These are phyloP conservation scores for Liolophura sinensis DNA, from an alignment of 1,140 invertebrate genomes.

Conservation along the genomic window DNA sequence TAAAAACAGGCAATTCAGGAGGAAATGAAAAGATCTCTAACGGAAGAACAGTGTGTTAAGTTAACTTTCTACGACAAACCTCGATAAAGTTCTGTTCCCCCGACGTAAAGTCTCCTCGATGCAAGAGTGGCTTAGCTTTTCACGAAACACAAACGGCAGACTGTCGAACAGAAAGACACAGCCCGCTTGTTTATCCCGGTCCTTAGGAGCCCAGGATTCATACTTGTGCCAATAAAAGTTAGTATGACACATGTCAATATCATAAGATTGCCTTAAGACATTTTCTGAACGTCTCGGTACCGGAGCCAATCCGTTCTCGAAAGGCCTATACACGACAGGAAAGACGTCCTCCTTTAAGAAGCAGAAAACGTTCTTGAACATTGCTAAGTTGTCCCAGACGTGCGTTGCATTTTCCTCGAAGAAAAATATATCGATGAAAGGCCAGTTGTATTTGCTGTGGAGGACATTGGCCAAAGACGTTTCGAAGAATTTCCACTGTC, in stretches of 20 bases:
- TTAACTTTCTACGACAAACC: too few relatives aligned
- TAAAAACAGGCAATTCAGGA: too few relatives aligned
- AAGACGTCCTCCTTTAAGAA: conserved; percentile 16
- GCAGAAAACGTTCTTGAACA: conserved; percentile 7
- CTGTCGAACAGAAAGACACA: too few relatives aligned
- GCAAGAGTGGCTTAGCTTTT: too few relatives aligned
- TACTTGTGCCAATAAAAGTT: conserved; percentile 28
- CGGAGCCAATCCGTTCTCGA: conserved; percentile 13
- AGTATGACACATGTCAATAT: conserved; percentile 27
- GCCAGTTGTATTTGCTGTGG: conserved; percentile 15
- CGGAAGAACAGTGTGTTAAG: too few relatives aligned
- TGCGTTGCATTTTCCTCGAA: conserved; percentile 23
- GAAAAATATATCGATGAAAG: conserved; percentile 32
- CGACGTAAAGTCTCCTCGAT: too few relatives aligned
- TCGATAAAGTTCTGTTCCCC: too few relatives aligned
- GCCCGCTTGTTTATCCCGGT: too few relatives aligned
- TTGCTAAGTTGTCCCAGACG: conserved; percentile 17
- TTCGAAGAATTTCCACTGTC: conserved; percentile 27
- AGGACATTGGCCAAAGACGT: conserved; percentile 9
- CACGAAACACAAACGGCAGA: too few relatives aligned
- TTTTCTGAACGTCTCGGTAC: conserved; percentile 25
- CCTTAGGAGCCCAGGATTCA: conserved; percentile 9
- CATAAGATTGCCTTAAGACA: conserved; percentile 30
- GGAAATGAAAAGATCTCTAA: too few relatives aligned
- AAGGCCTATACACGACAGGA: conserved; percentile 14